Evolutionary conservation across 64 coral and sea anemone genomes (phyloP), one percentile per base, ranked within the genome.

Genomic region (Orbicella faveolata): DNA sequence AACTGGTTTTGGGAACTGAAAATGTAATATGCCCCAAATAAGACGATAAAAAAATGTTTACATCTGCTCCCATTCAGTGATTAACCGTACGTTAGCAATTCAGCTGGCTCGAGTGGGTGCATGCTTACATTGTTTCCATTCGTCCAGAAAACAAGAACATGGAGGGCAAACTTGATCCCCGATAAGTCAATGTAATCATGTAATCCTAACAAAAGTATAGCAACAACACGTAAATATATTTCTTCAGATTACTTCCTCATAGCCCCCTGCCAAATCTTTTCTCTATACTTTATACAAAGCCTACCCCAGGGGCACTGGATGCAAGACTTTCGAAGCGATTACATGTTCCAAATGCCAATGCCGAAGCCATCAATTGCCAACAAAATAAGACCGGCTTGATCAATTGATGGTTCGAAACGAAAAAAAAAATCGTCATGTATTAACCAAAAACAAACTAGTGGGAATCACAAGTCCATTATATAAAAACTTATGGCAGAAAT

Each of bases 321-420:
- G 19, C 62, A 66, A 36, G 20, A 26, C 23, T 44, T 67, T 68
- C 61, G 75, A 78, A 78, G 44, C 75, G 44, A 78, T 44, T 23
- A 78, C 16, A 48, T 48, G 62, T 68, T 69, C 62, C 16, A 85
- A 66, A 85, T 85, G 66, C 64, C 82, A 53, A 85, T 73, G 65
- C 64, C 63, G 64, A 51, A 85, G 52, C 17, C 35, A 44, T 44
- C 35, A 52, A 52, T 53, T 72, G 51, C 41, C 15, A 72, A 52
- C 39, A 17, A 72, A 23, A 72, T 6, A 13, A 13, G 13, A 12
- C 62, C 67, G 52, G 68, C 1, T 26, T 15, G 17, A 18, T 34
- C 23, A 52, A 0, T 30, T 41, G 39, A 85, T 85, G 20, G 5
- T 85, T 68, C 69, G 2, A 72, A 26, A 9, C 13, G 20, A 52